Evolutionary conservation across 2,113 vertebrate genomes (phyloP).

Genomic region (Seriola rivoliana): DNA sequence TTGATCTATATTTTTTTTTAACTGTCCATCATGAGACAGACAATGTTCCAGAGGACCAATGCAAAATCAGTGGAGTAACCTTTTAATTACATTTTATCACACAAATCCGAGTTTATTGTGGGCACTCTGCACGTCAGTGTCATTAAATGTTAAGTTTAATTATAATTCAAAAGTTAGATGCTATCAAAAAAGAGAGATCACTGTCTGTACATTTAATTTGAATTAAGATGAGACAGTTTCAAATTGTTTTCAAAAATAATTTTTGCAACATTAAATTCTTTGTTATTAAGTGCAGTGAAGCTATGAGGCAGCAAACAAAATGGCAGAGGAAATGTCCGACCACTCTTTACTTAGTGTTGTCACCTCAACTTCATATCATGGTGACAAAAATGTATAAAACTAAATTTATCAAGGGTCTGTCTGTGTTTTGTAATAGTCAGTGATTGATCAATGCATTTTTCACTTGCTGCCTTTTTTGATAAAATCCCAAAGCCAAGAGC

Average conservation of each 20-base stretch:
- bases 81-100: not conserved
- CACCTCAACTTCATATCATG: not conserved
- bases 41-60: not conserved
- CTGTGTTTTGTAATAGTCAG: not conserved
- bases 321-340: not conserved
- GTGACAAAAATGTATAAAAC: not conserved
- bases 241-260: too few relatives aligned
- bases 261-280: too few relatives aligned
- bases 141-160: too few relatives aligned
- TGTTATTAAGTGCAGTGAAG: not conserved
- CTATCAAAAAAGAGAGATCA: not conserved
- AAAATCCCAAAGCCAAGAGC: constrained; percentile 10
- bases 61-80: not conserved
- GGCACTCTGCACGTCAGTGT: too few relatives aligned
- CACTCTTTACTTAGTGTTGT: not conserved
- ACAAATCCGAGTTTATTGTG: not conserved
- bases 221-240: not conserved
- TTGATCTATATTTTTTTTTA: too few relatives aligned
- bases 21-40: not conserved
- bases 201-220: not conserved
- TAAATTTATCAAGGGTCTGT: not conserved
- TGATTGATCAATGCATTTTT: not conserved
- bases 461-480: not conserved
- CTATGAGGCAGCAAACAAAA: not conserved
- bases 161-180: too few relatives aligned